Base-by-base conservation (phyloP, 2,113 vertebrate species). In the Prietella phreatophila region DNA sequence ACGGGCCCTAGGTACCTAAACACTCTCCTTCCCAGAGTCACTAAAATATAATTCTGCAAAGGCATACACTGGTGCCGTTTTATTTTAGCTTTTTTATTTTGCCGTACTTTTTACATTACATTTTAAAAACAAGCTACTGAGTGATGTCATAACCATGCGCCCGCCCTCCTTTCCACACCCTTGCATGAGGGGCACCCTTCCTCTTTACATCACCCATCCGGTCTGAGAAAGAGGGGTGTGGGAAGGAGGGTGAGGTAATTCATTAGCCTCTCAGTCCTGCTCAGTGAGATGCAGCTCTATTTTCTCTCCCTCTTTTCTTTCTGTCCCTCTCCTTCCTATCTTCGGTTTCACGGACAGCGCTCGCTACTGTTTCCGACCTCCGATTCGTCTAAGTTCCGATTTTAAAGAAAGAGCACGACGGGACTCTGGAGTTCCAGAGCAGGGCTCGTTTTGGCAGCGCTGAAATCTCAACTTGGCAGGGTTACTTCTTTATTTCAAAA, bases 181-280 rank as follows among this genome's bases (percentile, higher is more conserved):
- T 53, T 50, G 33, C 73, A 63, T 47, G 71, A 90, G 86, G 81
- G 79, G 83, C 60, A 53, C 88, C 75, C 85, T 58, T 79, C 47
- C 86, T 86, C 82, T 93, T 95, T 93, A 93, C 94, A 90, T 95
- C 94, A 94, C 90, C 93, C 93, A 92, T 94, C 95, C n/a, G 89
- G 91, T 87, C 88, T 86, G 89, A 86, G 92, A 82, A 89, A 33
- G 78, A 84, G 87, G 87, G 92, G 91, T 76, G 86, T 61, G 89
- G 91, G 86, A 86, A 88, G 87, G 86, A 86, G 90, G 91, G 92
- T 95, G 94, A 94, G 94, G 94, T 95, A 90, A 94, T 94, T 94
- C 89, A 94, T 93, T 93, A 93, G 92, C 86, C 86, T 82, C 84
- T 78, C 53, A 87, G 90, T 81, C 76, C 90, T 69, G 90, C 89